phyloP scores from a whole-genome alignment of 1,140 invertebrate species.

The Drosophila sechellia region DNA sequence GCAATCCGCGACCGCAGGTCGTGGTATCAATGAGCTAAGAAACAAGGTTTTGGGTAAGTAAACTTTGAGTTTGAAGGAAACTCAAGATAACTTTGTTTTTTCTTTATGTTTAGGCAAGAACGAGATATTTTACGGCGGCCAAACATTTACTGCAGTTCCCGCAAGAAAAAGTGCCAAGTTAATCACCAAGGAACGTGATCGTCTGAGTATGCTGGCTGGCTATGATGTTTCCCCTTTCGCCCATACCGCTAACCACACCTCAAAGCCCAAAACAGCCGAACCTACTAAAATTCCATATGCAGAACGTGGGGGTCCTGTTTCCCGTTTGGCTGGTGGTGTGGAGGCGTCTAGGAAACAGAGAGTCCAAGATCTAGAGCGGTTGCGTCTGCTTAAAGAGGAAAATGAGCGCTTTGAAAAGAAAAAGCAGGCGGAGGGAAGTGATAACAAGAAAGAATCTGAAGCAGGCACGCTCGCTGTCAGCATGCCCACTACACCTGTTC shows the following conservation, averaged over 20 bases:
- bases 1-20: slow-evolving; percentile 88
- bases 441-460: not conserved
- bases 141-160: slow-evolving; percentile 86
- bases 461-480: not conserved
- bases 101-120: slow-evolving; percentile 86
- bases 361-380: slow-evolving; percentile 87
- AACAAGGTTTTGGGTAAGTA: slow-evolving; percentile 87
- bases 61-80: not conserved
- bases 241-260: slow-evolving; percentile 52
- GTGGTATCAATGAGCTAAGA: slow-evolving; percentile 87
- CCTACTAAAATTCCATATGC: slow-evolving; percentile 64
- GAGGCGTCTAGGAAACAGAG: slow-evolving; percentile 86
- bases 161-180: slow-evolving; percentile 87
- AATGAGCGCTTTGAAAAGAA: slow-evolving; percentile 49
- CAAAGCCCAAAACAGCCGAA: slow-evolving; percentile 42
- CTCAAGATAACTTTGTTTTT: not conserved
- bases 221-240: slow-evolving; percentile 76
- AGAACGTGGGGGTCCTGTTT: slow-evolving; percentile 61
- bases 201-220: slow-evolving; percentile 81
- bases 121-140: slow-evolving; percentile 90
- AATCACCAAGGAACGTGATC: slow-evolving; percentile 85
- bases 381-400: slow-evolving; percentile 86
- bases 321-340: slow-evolving; percentile 85
- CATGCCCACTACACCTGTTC: slow-evolving; percentile 48
- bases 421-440: slow-evolving; percentile 12